These are phyloP conservation scores for Polypterus bichir DNA, from an alignment of 2,113 vertebrate genomes.

Conservation along the genomic window DNA sequence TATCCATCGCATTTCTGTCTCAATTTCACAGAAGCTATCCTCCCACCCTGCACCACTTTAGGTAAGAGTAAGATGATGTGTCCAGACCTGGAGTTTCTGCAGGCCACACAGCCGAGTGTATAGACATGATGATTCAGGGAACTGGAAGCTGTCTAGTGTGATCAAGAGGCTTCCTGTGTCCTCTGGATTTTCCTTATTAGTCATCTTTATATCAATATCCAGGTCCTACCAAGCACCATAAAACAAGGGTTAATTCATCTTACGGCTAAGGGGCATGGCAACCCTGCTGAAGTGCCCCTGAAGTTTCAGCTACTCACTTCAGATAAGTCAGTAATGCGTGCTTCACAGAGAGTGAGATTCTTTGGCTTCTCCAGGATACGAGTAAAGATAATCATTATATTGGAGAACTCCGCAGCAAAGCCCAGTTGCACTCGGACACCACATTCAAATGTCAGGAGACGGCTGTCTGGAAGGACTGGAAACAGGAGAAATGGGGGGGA, in stretches of 20 bases:
- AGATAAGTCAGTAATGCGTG: slow-evolving; percentile 58
- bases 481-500: not conserved
- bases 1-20: too few species aligned
- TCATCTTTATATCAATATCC: slow-evolving; percentile 60
- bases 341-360: slow-evolving; percentile 48
- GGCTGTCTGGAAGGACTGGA: slow-evolving; percentile 56
- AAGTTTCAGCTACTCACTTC: slow-evolving; percentile 34
- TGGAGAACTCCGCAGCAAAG: slow-evolving; percentile 75
- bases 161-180: slow-evolving; percentile 56
- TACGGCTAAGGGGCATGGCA: fast-evolving
- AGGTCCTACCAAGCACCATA: slow-evolving; percentile 42
- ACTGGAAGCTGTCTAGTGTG: slow-evolving; percentile 27
- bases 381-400: slow-evolving; percentile 74
- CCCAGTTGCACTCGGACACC: slow-evolving; percentile 64
- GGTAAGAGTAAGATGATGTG: fast-evolving
- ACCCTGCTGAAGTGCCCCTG: not conserved
- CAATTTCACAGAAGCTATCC: too few species aligned
- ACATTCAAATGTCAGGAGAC: slow-evolving; percentile 51
- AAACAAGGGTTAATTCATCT: fast-evolving
- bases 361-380: slow-evolving; percentile 46
- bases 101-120: slow-evolving; percentile 61
- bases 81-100: slow-evolving; percentile 62
- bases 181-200: slow-evolving; percentile 55
- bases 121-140: slow-evolving; percentile 41
- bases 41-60: not conserved